phyloP scores from a whole-genome alignment of 1,140 invertebrate species.

The Hylyphantes graminicola region DNA sequence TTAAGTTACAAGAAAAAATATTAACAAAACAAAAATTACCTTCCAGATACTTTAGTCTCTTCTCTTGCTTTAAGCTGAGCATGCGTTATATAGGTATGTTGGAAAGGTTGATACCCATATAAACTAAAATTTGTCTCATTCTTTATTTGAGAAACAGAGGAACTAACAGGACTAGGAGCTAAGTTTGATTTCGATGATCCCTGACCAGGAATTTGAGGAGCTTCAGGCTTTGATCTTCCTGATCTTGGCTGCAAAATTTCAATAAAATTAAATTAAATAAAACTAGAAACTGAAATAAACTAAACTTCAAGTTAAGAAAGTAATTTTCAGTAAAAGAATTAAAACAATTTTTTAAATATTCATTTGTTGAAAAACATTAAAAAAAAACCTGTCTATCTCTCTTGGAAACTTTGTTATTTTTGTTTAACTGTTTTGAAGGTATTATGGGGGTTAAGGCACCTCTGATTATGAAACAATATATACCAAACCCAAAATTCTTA shows the following conservation, averaged over 20 bases:
- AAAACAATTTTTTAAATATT: too few species aligned
- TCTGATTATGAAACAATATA: too few species aligned
- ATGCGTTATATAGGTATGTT: slow-evolving; percentile 71
- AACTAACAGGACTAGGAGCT: slow-evolving; percentile 48
- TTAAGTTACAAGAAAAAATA: too few species aligned
- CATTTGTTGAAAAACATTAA: too few species aligned
- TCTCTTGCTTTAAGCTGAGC: slow-evolving; percentile 67
- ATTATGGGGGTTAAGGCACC: too few species aligned
- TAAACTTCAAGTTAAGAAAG: too few species aligned
- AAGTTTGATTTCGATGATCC: slow-evolving; percentile 39
- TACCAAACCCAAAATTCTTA: too few species aligned
- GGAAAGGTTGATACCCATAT: slow-evolving; percentile 78
- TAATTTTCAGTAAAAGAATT: too few species aligned
- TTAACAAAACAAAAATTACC: slow-evolving; percentile 11
- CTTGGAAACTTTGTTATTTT: too few species aligned
- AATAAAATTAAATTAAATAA: not conserved
- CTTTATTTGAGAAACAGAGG: slow-evolving; percentile 71
- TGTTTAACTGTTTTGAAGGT: too few species aligned
- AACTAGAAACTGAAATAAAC: too few species aligned
- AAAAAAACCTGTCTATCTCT: too few species aligned
- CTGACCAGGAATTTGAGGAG: slow-evolving; percentile 23
- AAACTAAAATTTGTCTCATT: slow-evolving; percentile 80
- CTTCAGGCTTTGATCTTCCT: slow-evolving; percentile 14
- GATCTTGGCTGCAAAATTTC: slow-evolving; percentile 16
- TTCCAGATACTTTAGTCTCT: slow-evolving; percentile 42